phyloP scores from a whole-genome alignment of 2,113 vertebrate genomes.

The Nycticebus coucang region DNA sequence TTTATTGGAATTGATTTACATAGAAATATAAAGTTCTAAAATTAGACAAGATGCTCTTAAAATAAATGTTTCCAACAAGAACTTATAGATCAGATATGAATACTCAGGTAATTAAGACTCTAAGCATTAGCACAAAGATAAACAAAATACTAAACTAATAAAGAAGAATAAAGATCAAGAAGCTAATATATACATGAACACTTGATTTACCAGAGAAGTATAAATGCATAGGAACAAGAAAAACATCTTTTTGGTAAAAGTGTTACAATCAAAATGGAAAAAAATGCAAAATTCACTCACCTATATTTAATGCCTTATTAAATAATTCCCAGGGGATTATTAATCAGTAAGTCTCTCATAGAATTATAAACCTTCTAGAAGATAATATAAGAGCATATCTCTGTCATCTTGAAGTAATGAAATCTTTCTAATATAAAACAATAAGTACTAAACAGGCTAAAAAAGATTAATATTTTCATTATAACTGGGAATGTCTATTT shows the following conservation, averaged over 20 bases:
- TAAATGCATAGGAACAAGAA: not conserved
- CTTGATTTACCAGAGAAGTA: not conserved
- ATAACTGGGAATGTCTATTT: not conserved
- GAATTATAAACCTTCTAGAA: not conserved
- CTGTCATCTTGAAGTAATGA: not conserved
- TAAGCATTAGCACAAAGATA: not conserved
- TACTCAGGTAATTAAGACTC: not conserved
- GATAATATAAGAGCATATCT: not conserved
- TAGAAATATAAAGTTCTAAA: not conserved
- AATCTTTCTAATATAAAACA: not conserved
- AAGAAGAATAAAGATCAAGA: not conserved
- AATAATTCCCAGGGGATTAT: not conserved
- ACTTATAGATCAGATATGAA: not conserved
- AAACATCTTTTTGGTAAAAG: not conserved
- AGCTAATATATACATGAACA: not conserved
- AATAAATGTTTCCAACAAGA: not conserved
- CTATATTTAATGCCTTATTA: not conserved
- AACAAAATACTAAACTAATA: not conserved
- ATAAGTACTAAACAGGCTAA: not conserved
- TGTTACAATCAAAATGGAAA: not conserved
- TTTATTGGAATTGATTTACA: not conserved
- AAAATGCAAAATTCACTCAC: not conserved
- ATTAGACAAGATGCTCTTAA: not conserved
- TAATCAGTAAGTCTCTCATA: not conserved
- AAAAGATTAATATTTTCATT: not conserved